Base-by-base conservation (phyloP, 2,797 vertebrate species). In the Fistularia tabacaria region DNA sequence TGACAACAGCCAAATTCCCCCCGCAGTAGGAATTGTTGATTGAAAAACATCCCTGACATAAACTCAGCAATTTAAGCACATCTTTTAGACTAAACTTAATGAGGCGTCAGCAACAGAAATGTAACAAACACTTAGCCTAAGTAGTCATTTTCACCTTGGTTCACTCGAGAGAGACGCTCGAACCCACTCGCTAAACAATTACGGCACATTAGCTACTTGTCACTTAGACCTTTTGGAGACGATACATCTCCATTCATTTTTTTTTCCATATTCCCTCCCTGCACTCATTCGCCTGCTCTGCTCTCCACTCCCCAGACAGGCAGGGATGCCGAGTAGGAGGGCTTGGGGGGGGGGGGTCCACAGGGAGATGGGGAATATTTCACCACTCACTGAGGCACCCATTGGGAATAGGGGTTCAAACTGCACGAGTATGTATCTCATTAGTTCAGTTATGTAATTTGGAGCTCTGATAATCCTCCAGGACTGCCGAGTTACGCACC, bases 391-490 rank as follows among this genome's bases (percentile, higher is more conserved):
- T 60, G 84, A 88, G 81, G 77, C 67, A 76, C 80, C 89, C 86
- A 14, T 64, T 82, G 88, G 89, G 88, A 89, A 88, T 88, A 84
- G 81, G 76, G 81, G 83, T 88, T 79, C 86, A 82, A 80, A 87
- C 85, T 83, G 80, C 69, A 71, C 44, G 82, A 89, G 80, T 88
- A 82, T 90, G 88, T 90, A 88, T 90, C 88, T 91, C 87, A 90
- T 92, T 91, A 92, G 87, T 87, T 87, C 81, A 76, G 83, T 92
- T 91, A 91, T 88, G 88, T 90, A 91, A 91, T 91, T 88, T 89
- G 84, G 77, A 87, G 83, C 84, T 74, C 82, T 87, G 85, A 87
- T 90, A 91, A 90, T 91, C 89, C 89, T 89, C 80, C 74, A 87
- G 88, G 84, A 88, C 81, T 76, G 81, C 78, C 76, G 83, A 84